Evolutionary conservation across 1,140 invertebrate species (phyloP), one percentile per base, ranked within the genome.

Genomic region (Cydia fagiglandana): DNA sequence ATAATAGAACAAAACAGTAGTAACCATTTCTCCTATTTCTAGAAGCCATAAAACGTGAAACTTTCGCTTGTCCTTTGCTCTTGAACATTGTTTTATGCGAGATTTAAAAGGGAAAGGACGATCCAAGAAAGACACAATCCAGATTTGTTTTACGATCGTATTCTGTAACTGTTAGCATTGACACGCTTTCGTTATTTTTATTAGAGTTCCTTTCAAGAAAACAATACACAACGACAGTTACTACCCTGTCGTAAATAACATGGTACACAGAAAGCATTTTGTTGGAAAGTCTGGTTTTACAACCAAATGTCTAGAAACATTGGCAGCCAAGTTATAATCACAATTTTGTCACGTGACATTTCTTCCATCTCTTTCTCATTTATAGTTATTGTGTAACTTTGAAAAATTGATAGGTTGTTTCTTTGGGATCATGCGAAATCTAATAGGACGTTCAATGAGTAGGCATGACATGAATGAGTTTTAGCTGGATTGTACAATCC

Each of bases 61-160:
- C 66, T 70, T 70, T 41, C 34, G 34, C 66, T 70, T 70, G 34
- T 70, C n/a, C 66, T 70, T 38, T 0, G 4, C 15, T 7, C 1
- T 38, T n/a, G 10, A 13, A 38, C 9, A 38, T 20, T 45, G 30
- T 10, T 41, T 70, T 70, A 38, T 17, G 15, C 34, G 15, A 70
- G 30, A 38, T 68, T 45, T 70, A 45, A 70, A 70, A 70, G 66
- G 66, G 66, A 70, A 70, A 70, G 66, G 66, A 38, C 66, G 34
- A 70, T 70, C n/a, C 30, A 30, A 66, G 10, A 24, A 24, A 24
- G 30, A 66, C 3, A 17, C 30, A 15, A 45, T 38, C n/a, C 30
- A n/a, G 66, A 70, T 41, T 41, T 70, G 34, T 41, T 70, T 70
- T 38, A 10, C 45, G n/a, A 9, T 9, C n/a, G 66, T 70, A 12